Base-by-base conservation (phyloP, 1,140 invertebrate species). In the Drosophila kepulauana region DNA sequence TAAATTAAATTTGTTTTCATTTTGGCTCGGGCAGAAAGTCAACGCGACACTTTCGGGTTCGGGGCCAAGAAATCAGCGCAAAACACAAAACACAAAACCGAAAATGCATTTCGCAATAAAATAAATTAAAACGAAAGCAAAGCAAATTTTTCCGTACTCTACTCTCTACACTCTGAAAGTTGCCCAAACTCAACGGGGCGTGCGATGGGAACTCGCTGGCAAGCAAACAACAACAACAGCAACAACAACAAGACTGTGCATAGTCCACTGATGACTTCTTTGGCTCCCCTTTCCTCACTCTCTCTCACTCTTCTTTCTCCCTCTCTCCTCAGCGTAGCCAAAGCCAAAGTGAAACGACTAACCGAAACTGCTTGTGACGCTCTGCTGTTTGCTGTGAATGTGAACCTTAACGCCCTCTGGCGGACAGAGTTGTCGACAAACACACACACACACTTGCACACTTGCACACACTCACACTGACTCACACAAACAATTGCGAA, bases 1-100 rank as follows among this genome's bases (percentile, higher is more conserved):
- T 86, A 79, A 85, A 86, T 86, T 86, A 81, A 86, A 86, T 86
- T 86, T 86, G 82, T 86, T 86, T 86, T 81, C 82, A 86, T 78
- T 85, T 71, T 25, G 74, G 70, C 49, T 45, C 45, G 43, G 63
- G 48, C 58, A 48, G 46, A 79, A 79, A 77, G 74, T 79, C 77
- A 79, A 70, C 65, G 69, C 78, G 81, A 84, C 81, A 85, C 74
- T 85, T 85, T 84, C 62, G 77, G 58, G 61, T 79, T 65, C 38
- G 66, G 73, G 65, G 77, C 68, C 68, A 68, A 77, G 59, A 81
- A 85, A 81, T 75, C 63, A 74, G 45, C 56, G 41, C 66, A 75
- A 64, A 70, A 54, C 61, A 56, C 56, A 20, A 38, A 48, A 16
- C 33, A 69, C 43, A 49, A 59, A 75, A 49, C 64, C 58, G 61